These are phyloP conservation scores for Campylorhamphus procurvoides DNA, from an alignment of 2,113 vertebrate species.

Conservation along the genomic window DNA sequence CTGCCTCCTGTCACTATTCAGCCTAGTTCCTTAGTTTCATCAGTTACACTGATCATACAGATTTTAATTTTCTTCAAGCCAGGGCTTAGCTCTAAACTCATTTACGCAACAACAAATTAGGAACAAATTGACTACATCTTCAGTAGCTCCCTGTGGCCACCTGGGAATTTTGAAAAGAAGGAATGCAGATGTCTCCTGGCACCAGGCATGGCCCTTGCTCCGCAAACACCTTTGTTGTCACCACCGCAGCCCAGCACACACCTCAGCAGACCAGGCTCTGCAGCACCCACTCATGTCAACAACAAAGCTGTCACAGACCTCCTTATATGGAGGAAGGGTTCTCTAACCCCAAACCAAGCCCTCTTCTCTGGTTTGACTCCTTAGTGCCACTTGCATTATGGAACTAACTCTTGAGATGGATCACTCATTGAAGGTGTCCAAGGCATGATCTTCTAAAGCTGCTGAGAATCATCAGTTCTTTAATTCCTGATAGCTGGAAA, in stretches of 20 bases:
- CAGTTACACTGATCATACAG: not conserved
- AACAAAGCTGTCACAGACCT: not conserved
- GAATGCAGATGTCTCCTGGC: not conserved
- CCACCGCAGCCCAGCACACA: not conserved
- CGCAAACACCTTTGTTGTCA: not conserved
- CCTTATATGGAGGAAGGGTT: not conserved
- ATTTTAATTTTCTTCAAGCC: not conserved
- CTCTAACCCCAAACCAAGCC: not conserved
- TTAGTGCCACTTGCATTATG: not conserved
- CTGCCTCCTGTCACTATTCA: not conserved
- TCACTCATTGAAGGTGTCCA: not conserved
- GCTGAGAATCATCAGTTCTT: not conserved
- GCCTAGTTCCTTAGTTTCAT: not conserved
- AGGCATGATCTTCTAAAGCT: not conserved
- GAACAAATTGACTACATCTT: not conserved
- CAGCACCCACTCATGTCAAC: not conserved
- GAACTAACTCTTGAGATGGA: not conserved
- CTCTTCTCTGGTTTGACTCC: not conserved
- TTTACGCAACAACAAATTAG: not conserved
- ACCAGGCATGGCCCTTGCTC: not conserved
- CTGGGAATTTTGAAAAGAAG: not conserved
- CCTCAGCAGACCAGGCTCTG: not conserved
- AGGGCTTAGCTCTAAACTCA: not conserved
- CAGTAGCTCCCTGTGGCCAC: not conserved
- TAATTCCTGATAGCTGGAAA: not conserved